Conservation (phyloP, 2,113 vertebrate genomes). For the rabbit (Oryctolagus cuniculus) region DNA sequence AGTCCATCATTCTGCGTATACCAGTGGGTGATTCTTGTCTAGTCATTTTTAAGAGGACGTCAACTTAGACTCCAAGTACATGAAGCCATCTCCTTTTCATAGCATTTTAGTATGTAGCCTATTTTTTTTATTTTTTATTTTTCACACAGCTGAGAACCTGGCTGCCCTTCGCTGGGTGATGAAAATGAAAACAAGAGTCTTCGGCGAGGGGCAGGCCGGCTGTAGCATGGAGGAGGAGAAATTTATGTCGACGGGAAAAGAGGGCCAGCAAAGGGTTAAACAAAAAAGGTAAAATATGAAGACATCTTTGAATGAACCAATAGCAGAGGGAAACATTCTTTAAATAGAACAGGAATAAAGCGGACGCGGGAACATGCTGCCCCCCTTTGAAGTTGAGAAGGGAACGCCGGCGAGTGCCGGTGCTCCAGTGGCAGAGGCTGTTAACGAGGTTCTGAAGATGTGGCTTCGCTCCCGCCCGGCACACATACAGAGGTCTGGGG, state of each 20-base stretch:
- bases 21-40: neutral
- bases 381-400: constrained; percentile 74
- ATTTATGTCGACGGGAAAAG: neutral
- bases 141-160: constrained; percentile 29
- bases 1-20: neutral
- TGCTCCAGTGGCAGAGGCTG: neutral
- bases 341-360: constrained; percentile 57
- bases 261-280: constrained; percentile 50
- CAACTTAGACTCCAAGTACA: neutral
- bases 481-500: too few relatives aligned
- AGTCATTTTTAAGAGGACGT: neutral
- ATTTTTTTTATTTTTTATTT: neutral
- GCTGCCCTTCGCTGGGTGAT: neutral
- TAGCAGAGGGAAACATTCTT: constrained; percentile 42
- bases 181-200: constrained; percentile 10
- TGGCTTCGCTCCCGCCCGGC: neutral
- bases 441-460: constrained; percentile 20
- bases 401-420: constrained; percentile 44
- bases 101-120: neutral
- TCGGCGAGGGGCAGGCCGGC: neutral
- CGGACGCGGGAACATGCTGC: constrained; percentile 74
- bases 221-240: neutral
- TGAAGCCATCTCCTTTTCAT: constrained; percentile 42
- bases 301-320: constrained; percentile 58
- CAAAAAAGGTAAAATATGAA: constrained; percentile 59